These are phyloP conservation scores for Zelleria hepariella DNA, from an alignment of 2,888 invertebrate species.

Conservation along the genomic window DNA sequence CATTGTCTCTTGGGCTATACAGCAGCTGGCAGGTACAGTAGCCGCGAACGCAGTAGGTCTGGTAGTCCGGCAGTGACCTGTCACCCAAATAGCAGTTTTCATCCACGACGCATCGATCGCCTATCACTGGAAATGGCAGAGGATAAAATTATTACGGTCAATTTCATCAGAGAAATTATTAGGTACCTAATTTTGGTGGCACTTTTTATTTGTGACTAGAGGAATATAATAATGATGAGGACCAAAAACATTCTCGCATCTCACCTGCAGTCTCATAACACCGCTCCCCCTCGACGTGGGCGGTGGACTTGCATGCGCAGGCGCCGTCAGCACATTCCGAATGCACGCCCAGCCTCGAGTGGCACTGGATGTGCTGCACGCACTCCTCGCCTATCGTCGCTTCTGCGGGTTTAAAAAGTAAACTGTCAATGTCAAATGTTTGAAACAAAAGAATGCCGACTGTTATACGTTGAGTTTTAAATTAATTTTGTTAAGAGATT, in stretches of 20 bases:
- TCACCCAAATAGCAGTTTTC: slow-evolving; percentile 54
- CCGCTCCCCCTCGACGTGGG: slow-evolving; percentile 54
- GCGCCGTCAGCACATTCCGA: slow-evolving; percentile 43
- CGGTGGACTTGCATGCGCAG: slow-evolving; percentile 46
- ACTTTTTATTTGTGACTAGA: no score
- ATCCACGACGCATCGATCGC: slow-evolving; percentile 53
- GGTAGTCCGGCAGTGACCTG: slow-evolving; percentile 26
- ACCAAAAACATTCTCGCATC: no score
- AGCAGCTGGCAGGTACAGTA: slow-evolving; percentile 60
- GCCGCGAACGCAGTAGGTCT: slow-evolving; percentile 59
- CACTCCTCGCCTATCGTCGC: slow-evolving; percentile 54
- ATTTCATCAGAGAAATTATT: no score
- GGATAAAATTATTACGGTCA: background rate
- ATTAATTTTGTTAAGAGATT: no score
- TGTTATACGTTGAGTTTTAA: no score
- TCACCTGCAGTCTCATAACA: slow-evolving; percentile 61
- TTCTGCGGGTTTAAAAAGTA: slow-evolving; percentile 34
- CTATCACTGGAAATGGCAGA: slow-evolving; percentile 40
- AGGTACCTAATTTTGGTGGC: no score
- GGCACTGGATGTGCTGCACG: slow-evolving; percentile 58
- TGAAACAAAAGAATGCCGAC: background rate
- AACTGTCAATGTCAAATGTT: background rate
- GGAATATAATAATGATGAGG: background rate
- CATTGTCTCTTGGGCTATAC: slow-evolving; percentile 59
- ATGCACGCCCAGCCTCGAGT: slow-evolving; percentile 56